Conservation (phyloP, 2,113 vertebrate species). For the Campylorhamphus procurvoides region DNA sequence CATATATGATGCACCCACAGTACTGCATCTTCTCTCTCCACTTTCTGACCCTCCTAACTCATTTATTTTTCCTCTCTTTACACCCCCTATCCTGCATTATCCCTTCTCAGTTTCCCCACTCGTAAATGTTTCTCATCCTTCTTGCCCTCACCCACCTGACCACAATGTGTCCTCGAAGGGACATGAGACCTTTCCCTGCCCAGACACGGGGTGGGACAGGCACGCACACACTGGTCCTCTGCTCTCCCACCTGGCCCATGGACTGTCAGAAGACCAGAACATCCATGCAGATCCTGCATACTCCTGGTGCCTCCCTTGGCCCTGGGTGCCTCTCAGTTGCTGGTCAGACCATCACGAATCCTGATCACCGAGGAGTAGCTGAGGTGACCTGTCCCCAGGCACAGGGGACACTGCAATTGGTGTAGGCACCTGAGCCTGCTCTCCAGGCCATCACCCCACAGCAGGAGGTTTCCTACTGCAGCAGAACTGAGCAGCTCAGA, state of each 20-base stretch:
- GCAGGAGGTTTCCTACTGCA: not conserved
- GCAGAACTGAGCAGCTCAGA: not conserved
- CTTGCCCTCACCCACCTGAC: not conserved
- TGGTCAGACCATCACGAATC: not conserved
- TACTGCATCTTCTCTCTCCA: not conserved
- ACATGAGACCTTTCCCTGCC: not conserved
- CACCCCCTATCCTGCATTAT: not conserved
- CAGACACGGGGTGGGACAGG: not conserved
- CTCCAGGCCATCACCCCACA: not conserved
- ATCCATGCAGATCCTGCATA: not conserved
- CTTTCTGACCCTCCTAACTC: not conserved
- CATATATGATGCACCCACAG: not conserved
- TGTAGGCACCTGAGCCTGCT: not conserved
- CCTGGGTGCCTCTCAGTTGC: not conserved
- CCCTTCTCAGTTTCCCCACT: not conserved
- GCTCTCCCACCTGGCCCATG: not conserved
- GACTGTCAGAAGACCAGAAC: not conserved
- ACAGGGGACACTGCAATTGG: not conserved
- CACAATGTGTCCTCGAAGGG: rapidly evolving
- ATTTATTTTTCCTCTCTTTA: not conserved
- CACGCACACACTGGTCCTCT: not conserved
- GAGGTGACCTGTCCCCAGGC: not conserved
- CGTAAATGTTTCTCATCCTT: not conserved
- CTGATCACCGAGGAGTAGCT: rapidly evolving
- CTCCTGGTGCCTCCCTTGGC: not conserved